Conservation (phyloP, 2,888 invertebrate genomes). For the Saturnia japonica region DNA sequence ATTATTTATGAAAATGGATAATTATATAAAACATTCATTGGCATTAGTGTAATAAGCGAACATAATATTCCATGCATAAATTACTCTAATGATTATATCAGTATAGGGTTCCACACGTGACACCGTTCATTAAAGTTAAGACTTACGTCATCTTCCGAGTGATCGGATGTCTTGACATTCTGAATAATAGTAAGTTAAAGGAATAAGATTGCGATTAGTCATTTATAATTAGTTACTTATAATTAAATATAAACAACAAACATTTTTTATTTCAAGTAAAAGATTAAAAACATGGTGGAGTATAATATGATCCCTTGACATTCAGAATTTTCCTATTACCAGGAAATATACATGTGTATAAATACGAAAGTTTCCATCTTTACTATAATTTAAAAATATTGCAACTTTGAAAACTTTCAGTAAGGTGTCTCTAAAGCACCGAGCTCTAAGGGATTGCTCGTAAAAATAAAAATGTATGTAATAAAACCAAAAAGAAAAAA, state of each 20-base stretch:
- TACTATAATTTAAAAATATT: too few relatives aligned
- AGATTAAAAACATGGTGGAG: not conserved
- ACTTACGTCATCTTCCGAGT: too few relatives aligned
- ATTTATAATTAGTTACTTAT: too few relatives aligned
- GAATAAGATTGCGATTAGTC: too few relatives aligned
- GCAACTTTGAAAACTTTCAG: too few relatives aligned
- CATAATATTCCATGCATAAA: not conserved
- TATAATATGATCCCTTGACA: too few relatives aligned
- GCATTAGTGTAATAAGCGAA: not conserved
- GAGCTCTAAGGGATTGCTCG: conserved; percentile 24
- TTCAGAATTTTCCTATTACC: too few relatives aligned
- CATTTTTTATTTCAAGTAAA: not conserved
- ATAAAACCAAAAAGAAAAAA: conserved; percentile 63
- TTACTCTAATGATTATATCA: not conserved
- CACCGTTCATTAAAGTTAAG: not conserved
- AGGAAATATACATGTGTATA: too few relatives aligned
- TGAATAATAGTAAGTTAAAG: too few relatives aligned
- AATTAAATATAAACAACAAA: too few relatives aligned
- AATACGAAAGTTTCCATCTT: too few relatives aligned
- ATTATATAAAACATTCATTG: not conserved
- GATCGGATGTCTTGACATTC: not conserved
- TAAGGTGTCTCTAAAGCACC: too few relatives aligned
- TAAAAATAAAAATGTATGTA: conserved; percentile 57
- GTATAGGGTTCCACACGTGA: not conserved
- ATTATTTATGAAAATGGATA: not conserved